phyloP scores from a whole-genome alignment of 2,113 vertebrate genomes.

The Callithrix jacchus region DNA sequence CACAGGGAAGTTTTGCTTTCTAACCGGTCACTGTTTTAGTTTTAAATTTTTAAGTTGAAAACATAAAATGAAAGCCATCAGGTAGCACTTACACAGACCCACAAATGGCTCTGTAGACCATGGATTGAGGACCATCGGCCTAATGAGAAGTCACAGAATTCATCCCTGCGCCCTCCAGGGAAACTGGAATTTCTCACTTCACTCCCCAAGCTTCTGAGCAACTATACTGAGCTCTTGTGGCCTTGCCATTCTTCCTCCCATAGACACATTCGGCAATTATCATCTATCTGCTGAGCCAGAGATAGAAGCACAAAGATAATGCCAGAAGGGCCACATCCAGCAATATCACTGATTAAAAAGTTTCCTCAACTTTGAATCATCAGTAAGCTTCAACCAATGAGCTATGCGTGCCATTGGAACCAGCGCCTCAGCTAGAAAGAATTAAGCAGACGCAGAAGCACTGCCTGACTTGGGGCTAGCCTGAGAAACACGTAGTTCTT shows the following conservation, averaged over 20 bases:
- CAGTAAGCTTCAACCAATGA: background rate
- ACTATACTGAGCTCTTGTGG: background rate
- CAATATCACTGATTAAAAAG: background rate
- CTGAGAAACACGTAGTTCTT: constrained; percentile 64
- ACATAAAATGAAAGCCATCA: background rate
- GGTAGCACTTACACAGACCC: background rate
- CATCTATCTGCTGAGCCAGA: background rate
- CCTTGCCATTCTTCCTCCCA: background rate
- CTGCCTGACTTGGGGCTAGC: constrained; percentile 69
- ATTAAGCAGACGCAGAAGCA: constrained; percentile 51
- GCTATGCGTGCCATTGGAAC: background rate
- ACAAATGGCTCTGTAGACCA: background rate
- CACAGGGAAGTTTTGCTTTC: background rate
- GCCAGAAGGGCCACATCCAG: background rate
- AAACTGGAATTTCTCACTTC: background rate
- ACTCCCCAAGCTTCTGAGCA: background rate
- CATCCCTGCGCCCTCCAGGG: background rate
- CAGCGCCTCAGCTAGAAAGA: background rate
- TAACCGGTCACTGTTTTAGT: background rate
- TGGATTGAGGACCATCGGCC: accelerated
- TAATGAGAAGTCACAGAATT: background rate
- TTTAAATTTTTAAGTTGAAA: background rate
- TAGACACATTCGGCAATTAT: background rate
- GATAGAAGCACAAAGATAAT: background rate
- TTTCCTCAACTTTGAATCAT: constrained; percentile 11